Evolutionary conservation across 2,797 vertebrate species (phyloP), one percentile per base, ranked within the genome.

Genomic region (Decapterus maruadsi): DNA sequence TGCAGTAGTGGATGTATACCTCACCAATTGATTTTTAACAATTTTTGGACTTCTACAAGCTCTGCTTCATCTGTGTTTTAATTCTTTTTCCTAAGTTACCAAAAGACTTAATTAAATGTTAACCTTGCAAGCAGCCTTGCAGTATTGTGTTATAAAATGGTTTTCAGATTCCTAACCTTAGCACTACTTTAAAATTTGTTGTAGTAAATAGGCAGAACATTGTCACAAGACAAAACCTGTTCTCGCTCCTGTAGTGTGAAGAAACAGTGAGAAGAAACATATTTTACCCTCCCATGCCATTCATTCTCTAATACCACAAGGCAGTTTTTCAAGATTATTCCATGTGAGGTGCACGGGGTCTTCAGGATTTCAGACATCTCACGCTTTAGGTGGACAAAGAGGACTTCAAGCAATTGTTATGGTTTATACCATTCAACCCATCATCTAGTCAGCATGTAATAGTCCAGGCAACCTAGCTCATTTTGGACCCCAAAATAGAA

Each of bases 91-190:
- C n/a, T 19, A 1, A 40, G 56, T 68, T 17, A 63, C 58, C 6
- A 31, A 17, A 11, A 50, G 71, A 69, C 75, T 81, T 40, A 69
- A 85, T 83, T 67, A 83, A 64, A 70, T 31, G n/a, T 67, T 75
- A 60, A 79, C 73, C 73, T 80, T 84, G 67, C 50, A 62, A 45
- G 75, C 19, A 81, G 40, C 36, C 55, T 63, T 65, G 69, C 22
- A 43, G 17, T 20, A 34, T 38, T 48, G 14, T 13, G 29, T 63
- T 60, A 86, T 54, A 26, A 59, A 1, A 4, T 40, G 19, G 17
- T 13, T 43, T 45, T 17, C 51, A 38, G 36, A 31, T 12, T n/a
- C 19, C 48, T 22, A n/a, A n/a, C 19, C 48, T 9, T 48, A 50
- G 20, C 43, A 4, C 50, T 40, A 40, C 19, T 43, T 70, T 36